Percentiles rank a stretch among this genome's conserved stretches.
These are phyloP conservation scores for Himalopsyche anomala DNA, from an alignment of 2,888 invertebrate genomes.

Conservation along the genomic window DNA sequence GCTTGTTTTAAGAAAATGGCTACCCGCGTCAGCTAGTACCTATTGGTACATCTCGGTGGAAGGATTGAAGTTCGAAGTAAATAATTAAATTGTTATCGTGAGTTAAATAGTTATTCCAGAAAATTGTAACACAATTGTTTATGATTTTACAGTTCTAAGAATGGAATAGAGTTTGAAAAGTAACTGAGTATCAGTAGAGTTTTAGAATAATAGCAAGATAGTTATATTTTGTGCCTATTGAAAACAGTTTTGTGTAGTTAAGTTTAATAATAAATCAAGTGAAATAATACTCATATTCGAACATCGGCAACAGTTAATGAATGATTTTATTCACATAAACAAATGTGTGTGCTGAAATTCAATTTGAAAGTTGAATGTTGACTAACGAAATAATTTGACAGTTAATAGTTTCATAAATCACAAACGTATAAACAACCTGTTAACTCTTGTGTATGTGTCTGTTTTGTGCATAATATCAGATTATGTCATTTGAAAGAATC, in stretches of 20 bases:
- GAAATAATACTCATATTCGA: neutral
- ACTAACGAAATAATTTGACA: slow-evolving; percentile 61
- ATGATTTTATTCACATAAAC: slow-evolving; percentile 23
- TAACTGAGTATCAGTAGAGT: neutral
- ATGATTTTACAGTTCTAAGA: neutral
- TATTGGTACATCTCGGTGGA: slow-evolving; percentile 58
- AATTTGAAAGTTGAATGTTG: slow-evolving; percentile 45
- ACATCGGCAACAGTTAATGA: neutral
- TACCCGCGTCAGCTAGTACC: slow-evolving; percentile 59
- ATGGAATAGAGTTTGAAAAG: neutral
- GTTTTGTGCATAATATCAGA: slow-evolving; percentile 33
- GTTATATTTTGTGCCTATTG: slow-evolving; percentile 42
- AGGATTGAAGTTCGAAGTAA: slow-evolving; percentile 52
- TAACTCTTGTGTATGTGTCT: slow-evolving; percentile 53
- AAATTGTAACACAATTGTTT: neutral
- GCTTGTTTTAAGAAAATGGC: slow-evolving; percentile 59
- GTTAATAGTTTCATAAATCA: slow-evolving; percentile 61
- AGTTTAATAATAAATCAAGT: slow-evolving; percentile 38
- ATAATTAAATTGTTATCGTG: slow-evolving; percentile 7
- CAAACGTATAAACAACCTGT: slow-evolving; percentile 63
- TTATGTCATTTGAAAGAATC: neutral
- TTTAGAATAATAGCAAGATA: slow-evolving; percentile 1
- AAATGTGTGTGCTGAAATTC: neutral
- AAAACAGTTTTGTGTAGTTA: slow-evolving; percentile 40
- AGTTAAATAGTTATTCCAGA: neutral